Evolutionary conservation across 2,888 invertebrate species (phyloP), one percentile per base, ranked within the genome.

Genomic region (Clivina fossor): DNA sequence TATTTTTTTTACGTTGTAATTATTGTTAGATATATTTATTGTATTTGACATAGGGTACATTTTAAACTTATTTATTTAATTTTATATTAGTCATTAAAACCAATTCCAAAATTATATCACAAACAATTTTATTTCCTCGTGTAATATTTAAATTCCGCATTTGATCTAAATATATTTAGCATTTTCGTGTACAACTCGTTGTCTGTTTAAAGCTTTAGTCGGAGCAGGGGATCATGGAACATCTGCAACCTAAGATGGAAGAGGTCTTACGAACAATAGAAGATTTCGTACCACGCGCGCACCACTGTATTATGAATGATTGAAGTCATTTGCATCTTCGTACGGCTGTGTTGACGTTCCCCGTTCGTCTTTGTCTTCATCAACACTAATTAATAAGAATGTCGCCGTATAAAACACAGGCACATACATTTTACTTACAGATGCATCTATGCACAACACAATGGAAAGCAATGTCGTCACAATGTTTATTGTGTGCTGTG

Each of bases 251-350:
- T 51, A 32, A 51, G 50, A 40, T 49, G 49, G 19, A n/a, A n/a
- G n/a, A 26, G 26, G 26, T 20, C 49, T 38, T n/a, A 8, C 13
- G 51, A 51, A 43, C 51, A 51, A 51, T 43, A n/a, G 51, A 51
- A 43, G 51, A n/a, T n/a, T n/a, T n/a, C n/a, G 41, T 33, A 43
- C 41, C 51, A 22, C 20, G 51, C 15, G 51, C n/a, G n/a, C n/a
- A n/a, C n/a, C n/a, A n/a, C 33, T 51, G 33, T 51, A 51, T 51
- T 43, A 51, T 51, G 51, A 51, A 51, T 51, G 51, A 51, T 51
- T 51, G 51, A 51, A 51, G 51, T 51, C 51, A 51, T 51, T 51
- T 51, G 51, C 51, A 51, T 51, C 51, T 38, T n/a, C 49, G 30
- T 30, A 33, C 32, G 43, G 51, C 43, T n/a, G n/a, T n/a, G n/a